A percentile compares a stretch with the other conserved stretches of the same genome.
phyloP scores from a whole-genome alignment of 2,113 vertebrate genomes.

The Ahaetulla prasina region DNA sequence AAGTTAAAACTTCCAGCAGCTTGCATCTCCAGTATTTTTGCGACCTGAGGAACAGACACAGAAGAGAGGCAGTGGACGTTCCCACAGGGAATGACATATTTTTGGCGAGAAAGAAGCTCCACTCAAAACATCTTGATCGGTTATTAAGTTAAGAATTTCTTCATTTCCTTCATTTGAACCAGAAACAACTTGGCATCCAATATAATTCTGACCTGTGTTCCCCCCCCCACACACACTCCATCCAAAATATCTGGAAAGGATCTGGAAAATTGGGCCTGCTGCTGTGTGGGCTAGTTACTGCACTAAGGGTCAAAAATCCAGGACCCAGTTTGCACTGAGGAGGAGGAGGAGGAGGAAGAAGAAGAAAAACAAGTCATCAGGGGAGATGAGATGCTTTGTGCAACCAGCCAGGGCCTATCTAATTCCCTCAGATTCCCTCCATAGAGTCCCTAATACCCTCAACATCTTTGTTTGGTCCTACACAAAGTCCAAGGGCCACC shows the following conservation, averaged over 20 bases:
- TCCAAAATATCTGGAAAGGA: not conserved
- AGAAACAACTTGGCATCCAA: conserved; percentile 24
- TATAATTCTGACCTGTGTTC: conserved; percentile 37
- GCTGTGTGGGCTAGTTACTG: not conserved
- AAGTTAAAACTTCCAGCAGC: not conserved
- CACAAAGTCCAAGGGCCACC: not conserved
- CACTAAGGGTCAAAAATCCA: not conserved
- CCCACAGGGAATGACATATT: not conserved
- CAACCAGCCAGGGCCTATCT: not conserved
- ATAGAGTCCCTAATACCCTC: not conserved
- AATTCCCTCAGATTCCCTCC: not conserved
- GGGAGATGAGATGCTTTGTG: not conserved
- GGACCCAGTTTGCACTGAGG: conserved; percentile 4
- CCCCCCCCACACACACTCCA: too few relatives aligned
- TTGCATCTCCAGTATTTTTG: not conserved
- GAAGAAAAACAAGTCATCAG: not conserved
- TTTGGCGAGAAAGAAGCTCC: not conserved
- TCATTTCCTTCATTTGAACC: conserved; percentile 52
- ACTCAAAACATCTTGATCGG: conserved; percentile 2
- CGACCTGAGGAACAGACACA: not conserved
- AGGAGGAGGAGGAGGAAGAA: too few relatives aligned
- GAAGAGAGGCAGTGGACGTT: not conserved
- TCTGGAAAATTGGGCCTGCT: conserved; percentile 15
- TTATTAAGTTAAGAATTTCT: conserved; percentile 11
- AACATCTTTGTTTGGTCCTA: not conserved